A percentile compares a stretch with the other conserved stretches of the same genome.
Conservation (phyloP, 1,140 invertebrate genomes). For the Acyrthosiphon pisum region DNA sequence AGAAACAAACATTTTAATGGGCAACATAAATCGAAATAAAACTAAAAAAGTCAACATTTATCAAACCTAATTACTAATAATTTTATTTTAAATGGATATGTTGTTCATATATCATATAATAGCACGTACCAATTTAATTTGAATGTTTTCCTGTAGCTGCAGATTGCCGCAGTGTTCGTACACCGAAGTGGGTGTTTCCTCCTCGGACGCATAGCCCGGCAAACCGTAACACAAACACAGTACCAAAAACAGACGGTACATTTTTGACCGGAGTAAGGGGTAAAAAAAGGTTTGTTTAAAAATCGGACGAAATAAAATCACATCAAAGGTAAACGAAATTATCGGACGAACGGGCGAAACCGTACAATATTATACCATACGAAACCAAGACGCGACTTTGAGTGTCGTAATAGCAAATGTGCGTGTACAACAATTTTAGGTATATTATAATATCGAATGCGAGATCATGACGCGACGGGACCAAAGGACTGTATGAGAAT, state of each 20-base stretch:
- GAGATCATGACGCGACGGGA: neutral
- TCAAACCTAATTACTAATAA: too few species aligned
- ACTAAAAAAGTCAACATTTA: neutral
- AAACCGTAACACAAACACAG: slow-evolving; percentile 26
- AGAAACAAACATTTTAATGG: too few species aligned
- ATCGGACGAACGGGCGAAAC: neutral
- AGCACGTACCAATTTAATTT: slow-evolving; percentile 34
- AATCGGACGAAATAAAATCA: neutral
- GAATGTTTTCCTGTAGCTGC: slow-evolving; percentile 12
- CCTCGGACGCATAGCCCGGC: neutral
- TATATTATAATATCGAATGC: neutral
- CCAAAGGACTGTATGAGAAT: slow-evolving; percentile 22
- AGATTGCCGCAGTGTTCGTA: slow-evolving; percentile 43
- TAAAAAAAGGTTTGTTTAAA: too few species aligned
- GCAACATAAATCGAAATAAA: neutral
- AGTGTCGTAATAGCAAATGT: neutral
- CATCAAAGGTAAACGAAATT: neutral
- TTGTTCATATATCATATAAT: neutral
- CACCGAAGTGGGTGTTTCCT: neutral
- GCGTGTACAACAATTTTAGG: too few species aligned
- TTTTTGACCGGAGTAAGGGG: neutral
- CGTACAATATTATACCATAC: neutral
- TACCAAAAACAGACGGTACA: neutral
- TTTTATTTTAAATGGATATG: neutral
- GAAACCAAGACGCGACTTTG: neutral